Evolutionary conservation across 2,797 vertebrate species (phyloP), one percentile per base, ranked within the genome.

Genomic region (Nasua narica): DNA sequence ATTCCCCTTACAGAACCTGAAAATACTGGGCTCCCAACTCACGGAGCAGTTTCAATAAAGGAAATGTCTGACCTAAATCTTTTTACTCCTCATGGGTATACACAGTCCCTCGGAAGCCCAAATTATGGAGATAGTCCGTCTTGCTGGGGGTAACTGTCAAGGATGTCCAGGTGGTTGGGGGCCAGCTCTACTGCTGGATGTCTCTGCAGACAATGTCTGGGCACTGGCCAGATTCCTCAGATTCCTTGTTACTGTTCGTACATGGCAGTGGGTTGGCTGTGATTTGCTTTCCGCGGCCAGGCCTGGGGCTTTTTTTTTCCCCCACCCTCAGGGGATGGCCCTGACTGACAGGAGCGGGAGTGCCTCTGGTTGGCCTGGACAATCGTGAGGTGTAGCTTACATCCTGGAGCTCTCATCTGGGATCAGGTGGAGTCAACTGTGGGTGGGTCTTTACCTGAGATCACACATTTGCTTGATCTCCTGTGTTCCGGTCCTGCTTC

Each of bases 21-120:
- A 83, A 78, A 96, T 67, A 4, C 40, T 19, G 12, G 35, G 37
- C 46, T 97, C 35, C 67, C 15, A 70, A 69, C 52, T 92, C 58
- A 54, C n/a, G 58, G 40, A 27, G 3, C 35, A 54, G 19, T 82
- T 94, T 92, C 84, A 92, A 29, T 56, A 89, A 94, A 84, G 16
- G 50, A 69, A 94, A 89, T 76, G 29, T 3, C 54, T 69, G 37
- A 32, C 5, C 0, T n/a, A 77, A 54, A 37, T 46, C 46, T 86
- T 87, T 74, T 48, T 72, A 4, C 0, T 88, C 27, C 48, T 88
- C 3, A 72, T 76, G 54, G 43, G 5, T 69, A 46, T 58, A 43
- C 10, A 35, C 23, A 14, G 10, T 89, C 43, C 16, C 54, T 46
- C 78, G 43, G 60, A 78, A 92, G 25, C 62, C 43, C 37, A 65